phyloP scores from a whole-genome alignment of 2,888 invertebrate species.

The Drosophila borealis region DNA sequence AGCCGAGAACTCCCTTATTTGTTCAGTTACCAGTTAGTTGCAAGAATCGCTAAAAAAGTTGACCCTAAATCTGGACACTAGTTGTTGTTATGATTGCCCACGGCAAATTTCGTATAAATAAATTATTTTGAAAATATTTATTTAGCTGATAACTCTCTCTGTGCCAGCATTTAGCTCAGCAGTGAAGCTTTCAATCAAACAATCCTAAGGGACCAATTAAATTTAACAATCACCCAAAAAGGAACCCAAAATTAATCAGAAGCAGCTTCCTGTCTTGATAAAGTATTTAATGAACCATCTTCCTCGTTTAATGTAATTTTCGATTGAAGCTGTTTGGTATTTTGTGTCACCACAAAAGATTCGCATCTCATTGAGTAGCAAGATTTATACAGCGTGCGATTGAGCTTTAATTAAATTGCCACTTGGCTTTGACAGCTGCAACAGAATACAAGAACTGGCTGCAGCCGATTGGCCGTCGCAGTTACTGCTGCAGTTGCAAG shows the following conservation, averaged over 20 bases:
- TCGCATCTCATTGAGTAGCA: constrained; percentile 35
- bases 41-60: no score
- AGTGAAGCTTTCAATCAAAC: background rate
- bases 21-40: no score
- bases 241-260: background rate
- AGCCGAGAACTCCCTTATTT: no score
- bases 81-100: no score
- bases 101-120: no score
- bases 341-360: constrained; percentile 43
- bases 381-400: constrained; percentile 54
- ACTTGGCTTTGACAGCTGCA: constrained; percentile 42
- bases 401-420: constrained; percentile 71
- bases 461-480: constrained; percentile 12
- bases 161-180: background rate
- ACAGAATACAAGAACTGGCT: constrained; percentile 26
- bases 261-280: constrained; percentile 2
- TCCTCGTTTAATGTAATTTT: constrained; percentile 15
- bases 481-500: constrained; percentile 7
- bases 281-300: constrained; percentile 13
- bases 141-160: no score
- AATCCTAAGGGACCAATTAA: constrained; percentile 4
- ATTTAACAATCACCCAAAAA: background rate
- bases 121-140: no score
- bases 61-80: no score
- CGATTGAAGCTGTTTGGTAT: constrained; percentile 27